Base-by-base conservation (phyloP, 2,797 vertebrate genomes). In the Gallinago stenura region DNA sequence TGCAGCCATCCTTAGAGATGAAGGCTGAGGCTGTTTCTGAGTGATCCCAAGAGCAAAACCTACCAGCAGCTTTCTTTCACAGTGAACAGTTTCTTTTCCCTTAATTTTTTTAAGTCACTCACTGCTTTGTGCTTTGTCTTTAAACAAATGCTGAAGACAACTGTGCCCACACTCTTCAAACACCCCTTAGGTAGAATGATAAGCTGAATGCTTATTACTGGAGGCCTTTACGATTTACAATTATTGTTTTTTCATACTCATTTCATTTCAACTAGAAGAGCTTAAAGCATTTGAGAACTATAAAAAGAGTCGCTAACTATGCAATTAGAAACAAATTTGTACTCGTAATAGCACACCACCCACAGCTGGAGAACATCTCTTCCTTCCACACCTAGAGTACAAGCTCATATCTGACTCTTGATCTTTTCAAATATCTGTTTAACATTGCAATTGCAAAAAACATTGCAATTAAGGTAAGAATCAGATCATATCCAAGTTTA, bases 401-500 rank as follows among this genome's bases (percentile, higher is more conserved):
- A 73, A 93, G 19, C 72, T 66, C 10, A 0, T 82, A 91, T 33
- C 65, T 58, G 83, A 77, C 18, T 88, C 66, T 24, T 84, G 54
- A 58, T 78, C 61, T 81, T 82, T 72, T 89, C 75, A 83, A 89
- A 18, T 58, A 82, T 41, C 71, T 87, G 53, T 77, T 95, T 91
- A 94, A 90, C 33, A 37, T 37, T 37, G 37, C 37, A 37, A 37
- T 37, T 37, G 37, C 37, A 12, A 37, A 84, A 89, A 95, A 83
- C 57, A 94, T 58, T 90, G 64, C 53, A 89, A 57, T 89, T 91
- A 87, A 87, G 30, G 31, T n/a, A 83, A 82, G 80, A 94, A 95
- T 90, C 56, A 93, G 76, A 95, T 91, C 70, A 84, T 90, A 87
- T 22, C 33, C 65, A 95, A 92, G 61, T 80, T 94, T 84, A 94